Evolutionary conservation across 2,888 invertebrate species (phyloP).

Genomic region (Epistrophella euchroma): DNA sequence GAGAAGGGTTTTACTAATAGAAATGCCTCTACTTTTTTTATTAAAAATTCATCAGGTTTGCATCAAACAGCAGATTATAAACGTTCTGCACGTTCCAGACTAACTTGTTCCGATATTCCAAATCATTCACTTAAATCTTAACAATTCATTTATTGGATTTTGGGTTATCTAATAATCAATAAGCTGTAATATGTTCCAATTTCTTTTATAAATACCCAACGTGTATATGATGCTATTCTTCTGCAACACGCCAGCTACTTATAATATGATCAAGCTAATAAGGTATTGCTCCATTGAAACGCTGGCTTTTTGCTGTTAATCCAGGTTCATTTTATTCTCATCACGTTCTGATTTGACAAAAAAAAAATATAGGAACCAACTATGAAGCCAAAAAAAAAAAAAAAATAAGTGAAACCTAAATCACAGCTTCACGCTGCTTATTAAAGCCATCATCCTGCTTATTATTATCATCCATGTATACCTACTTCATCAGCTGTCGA

Average conservation of each 20-base stretch:
- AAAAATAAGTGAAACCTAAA: conserved; percentile 28
- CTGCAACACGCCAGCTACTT: conserved; percentile 1
- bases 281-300: conserved; percentile 46
- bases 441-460: conserved; percentile 24
- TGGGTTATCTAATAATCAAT: conserved; percentile 44
- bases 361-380: conserved; percentile 12
- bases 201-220: neutral
- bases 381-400: neutral
- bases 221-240: neutral
- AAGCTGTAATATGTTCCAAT: conserved; percentile 15
- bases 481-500: conserved; percentile 25
- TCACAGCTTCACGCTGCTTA: conserved; percentile 46
- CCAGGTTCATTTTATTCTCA: conserved; percentile 42
- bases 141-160: conserved; percentile 38
- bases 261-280: conserved; percentile 60
- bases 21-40: too few species aligned
- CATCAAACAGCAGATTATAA: neutral
- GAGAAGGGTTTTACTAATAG: too few species aligned
- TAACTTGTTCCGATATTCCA: conserved; percentile 3
- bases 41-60: neutral
- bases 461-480: conserved; percentile 44
- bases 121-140: conserved; percentile 28
- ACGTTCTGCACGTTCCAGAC: neutral
- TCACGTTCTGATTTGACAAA: conserved; percentile 45
- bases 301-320: neutral